Conservation (phyloP, 2,888 invertebrate genomes). For the Lutraria lutraria region DNA sequence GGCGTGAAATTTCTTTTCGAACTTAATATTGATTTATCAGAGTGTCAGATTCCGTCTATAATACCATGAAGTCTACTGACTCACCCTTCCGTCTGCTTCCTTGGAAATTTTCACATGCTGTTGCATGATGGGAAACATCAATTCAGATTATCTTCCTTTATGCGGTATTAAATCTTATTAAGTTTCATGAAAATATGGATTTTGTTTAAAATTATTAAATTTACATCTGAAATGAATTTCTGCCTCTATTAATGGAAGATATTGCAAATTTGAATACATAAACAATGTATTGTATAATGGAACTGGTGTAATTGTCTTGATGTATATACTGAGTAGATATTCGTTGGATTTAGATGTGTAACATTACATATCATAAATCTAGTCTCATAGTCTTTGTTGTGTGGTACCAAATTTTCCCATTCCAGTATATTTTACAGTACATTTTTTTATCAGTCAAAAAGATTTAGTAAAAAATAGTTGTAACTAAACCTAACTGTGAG, state of each 20-base stretch:
- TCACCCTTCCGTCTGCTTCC: background rate
- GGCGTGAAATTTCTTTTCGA: constrained; percentile 2
- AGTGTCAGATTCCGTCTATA: background rate
- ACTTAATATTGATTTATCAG: background rate
- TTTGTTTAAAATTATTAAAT: background rate
- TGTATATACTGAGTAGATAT: too few relatives aligned
- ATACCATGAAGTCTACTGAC: constrained; percentile 2
- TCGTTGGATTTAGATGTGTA: too few relatives aligned
- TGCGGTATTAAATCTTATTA: background rate
- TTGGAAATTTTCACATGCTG: background rate
- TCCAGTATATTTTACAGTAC: too few relatives aligned
- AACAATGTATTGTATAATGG: too few relatives aligned
- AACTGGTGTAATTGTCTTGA: too few relatives aligned
- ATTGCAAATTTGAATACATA: background rate
- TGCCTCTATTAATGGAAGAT: background rate
- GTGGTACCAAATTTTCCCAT: too few relatives aligned
- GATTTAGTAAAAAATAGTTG: too few relatives aligned
- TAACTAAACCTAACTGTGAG: too few relatives aligned
- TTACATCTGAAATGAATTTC: background rate
- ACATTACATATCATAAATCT: too few relatives aligned
- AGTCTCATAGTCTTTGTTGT: too few relatives aligned
- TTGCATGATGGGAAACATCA: background rate
- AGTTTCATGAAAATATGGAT: background rate
- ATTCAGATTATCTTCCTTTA: background rate
- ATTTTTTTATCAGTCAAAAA: too few relatives aligned